Base-by-base conservation (phyloP, 1,140 invertebrate species). In the Chrysoperla carnea region DNA sequence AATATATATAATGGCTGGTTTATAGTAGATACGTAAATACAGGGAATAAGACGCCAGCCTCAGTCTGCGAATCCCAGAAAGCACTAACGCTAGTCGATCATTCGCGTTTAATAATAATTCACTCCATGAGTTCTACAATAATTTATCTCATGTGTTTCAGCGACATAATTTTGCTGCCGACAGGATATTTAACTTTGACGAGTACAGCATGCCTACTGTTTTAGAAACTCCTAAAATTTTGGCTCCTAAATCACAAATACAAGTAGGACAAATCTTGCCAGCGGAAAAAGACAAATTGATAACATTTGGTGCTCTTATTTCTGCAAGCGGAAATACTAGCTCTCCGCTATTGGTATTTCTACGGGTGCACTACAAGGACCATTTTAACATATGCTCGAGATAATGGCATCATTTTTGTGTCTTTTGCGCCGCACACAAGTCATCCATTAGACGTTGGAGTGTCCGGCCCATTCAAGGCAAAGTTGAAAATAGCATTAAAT, bases 181-280 rank as follows among this genome's bases (percentile, higher is more conserved):
- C 29, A 27, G 48, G 35, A 63, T 68, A 27, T 67, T 48, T 44
- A 68, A 69, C 50, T 54, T 62, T 14, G 62, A 68, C 49, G 64
- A 68, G 50, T 64, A 62, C 2, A 62, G 61, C 6, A 46, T 64
- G 37, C 51, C 54, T 15, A 58, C 55, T 12, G 57, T 58, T 28
- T 43, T 55, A 38, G 42, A 44, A 8, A 47, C 52, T n/a, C 48
- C 52, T 9, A 60, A 55, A 50, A 36, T 59, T 35, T 39, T 48
- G 36, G 51, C 54, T 53, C 8, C 1, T 28, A 58, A 45, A 49
- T 42, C 40, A 14, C 46, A 51, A 43, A 57, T 52, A 49, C 57
- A 63, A 50, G 50, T 59, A 6, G 55, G 52, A 17, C 53, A 59
- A 56, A 48, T 55, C 7, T 56, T 58, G 8, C 59, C 59, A 12